Conservation (phyloP, 2,113 vertebrate genomes). For the Corydoras sp. region DNA sequence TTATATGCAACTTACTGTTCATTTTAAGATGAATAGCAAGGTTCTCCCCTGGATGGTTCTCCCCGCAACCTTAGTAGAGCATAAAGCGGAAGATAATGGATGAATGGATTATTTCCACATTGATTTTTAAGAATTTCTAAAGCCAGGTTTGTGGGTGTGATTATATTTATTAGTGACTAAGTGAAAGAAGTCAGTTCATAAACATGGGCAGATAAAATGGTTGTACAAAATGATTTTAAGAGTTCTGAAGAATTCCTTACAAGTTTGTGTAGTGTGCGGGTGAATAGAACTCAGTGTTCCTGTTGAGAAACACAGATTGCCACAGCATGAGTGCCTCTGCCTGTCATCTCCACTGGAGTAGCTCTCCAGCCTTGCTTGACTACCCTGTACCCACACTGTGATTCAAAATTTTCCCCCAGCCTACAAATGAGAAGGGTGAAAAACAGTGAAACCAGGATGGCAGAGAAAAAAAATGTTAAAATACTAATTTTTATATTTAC, state of each 20-base stretch:
- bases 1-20: too few species aligned
- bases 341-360: conserved; percentile 24
- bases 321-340: conserved; percentile 18
- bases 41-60: too few species aligned
- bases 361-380: conserved; percentile 18
- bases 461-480: conserved; percentile 20
- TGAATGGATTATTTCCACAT: too few species aligned
- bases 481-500: not conserved
- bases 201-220: not conserved
- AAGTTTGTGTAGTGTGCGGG: conserved; percentile 8
- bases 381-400: conserved; percentile 23
- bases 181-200: not conserved
- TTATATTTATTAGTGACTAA: not conserved
- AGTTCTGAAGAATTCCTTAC: conserved; percentile 10
- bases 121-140: too few species aligned
- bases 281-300: conserved; percentile 9
- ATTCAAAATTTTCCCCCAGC: conserved; percentile 1
- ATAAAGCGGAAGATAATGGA: too few species aligned
- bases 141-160: too few species aligned
- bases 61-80: too few species aligned
- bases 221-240: not conserved
- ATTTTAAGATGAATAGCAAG: too few species aligned
- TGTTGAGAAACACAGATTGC: conserved; percentile 23
- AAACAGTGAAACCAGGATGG: not conserved
- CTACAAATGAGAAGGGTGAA: not conserved